A percentile compares a stretch with the other conserved stretches of the same genome.
Conservation (phyloP, 1,140 invertebrate species). For the Ectropis grisescens region DNA sequence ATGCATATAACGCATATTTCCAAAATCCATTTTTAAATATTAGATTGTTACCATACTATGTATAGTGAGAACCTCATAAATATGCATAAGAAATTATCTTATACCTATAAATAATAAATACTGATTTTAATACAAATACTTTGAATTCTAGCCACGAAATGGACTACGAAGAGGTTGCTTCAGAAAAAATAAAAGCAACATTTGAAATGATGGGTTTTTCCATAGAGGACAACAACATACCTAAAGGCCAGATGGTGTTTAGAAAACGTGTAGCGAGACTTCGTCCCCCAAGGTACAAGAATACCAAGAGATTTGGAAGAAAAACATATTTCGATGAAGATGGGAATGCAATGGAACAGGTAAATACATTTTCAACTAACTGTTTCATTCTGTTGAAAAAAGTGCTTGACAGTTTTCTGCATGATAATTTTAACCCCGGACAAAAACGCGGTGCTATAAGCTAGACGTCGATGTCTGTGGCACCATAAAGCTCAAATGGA, state of each 20-base stretch:
- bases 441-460: too few species aligned
- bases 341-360: conserved; percentile 62
- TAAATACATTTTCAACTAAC: conserved; percentile 10
- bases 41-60: too few species aligned
- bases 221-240: conserved; percentile 27
- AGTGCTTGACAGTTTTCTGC: too few species aligned
- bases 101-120: too few species aligned
- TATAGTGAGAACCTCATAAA: too few species aligned
- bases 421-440: too few species aligned
- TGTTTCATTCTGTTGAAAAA: neutral
- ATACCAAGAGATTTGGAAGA: conserved; percentile 40
- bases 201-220: conserved; percentile 77
- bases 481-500: too few species aligned
- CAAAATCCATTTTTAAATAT: too few species aligned
- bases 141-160: conserved; percentile 60
- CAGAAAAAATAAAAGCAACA: conserved; percentile 73
- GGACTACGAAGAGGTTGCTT: conserved; percentile 52
- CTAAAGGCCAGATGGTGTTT: conserved; percentile 73
- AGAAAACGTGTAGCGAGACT: conserved; percentile 64
- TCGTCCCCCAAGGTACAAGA: conserved; percentile 31
- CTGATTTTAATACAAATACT: too few species aligned
- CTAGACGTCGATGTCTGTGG: too few species aligned
- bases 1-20: too few species aligned
- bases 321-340: conserved; percentile 79
- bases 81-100: too few species aligned